These are phyloP conservation scores for Microplitis manilae DNA, from an alignment of 2,888 invertebrate genomes.

Conservation along the genomic window DNA sequence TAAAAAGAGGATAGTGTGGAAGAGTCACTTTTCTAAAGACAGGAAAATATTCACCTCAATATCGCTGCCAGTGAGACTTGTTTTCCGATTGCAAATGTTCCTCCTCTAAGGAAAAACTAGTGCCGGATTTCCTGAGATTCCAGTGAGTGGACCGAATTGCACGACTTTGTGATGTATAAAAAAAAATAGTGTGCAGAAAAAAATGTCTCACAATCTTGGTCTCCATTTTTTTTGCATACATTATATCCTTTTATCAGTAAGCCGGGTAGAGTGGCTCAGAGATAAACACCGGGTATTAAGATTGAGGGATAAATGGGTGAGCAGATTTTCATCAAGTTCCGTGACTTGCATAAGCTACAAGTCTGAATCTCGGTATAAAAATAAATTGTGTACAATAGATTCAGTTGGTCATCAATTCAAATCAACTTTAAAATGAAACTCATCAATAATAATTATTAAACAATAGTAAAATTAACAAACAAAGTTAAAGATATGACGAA, in stretches of 20 bases:
- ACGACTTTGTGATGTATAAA: background rate
- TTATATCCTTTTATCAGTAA: no score
- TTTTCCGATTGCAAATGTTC: constrained; percentile 27
- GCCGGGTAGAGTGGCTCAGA: no score
- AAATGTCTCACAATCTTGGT: background rate
- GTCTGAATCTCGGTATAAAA: background rate
- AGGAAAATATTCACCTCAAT: constrained; percentile 17
- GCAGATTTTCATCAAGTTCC: background rate
- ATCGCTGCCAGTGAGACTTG: constrained; percentile 12
- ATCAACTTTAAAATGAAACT: background rate
- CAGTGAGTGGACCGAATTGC: constrained; percentile 12
- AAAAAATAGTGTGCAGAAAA: constrained; percentile 2
- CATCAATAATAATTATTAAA: background rate
- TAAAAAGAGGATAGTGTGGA: constrained; percentile 8
- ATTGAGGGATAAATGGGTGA: background rate
- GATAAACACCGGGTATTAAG: background rate
- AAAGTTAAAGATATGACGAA: no score
- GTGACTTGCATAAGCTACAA: background rate
- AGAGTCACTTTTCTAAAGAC: constrained; percentile 8
- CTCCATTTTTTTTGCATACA: no score
- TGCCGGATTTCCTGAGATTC: constrained; percentile 18
- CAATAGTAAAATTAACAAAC: no score
- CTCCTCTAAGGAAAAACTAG: background rate
- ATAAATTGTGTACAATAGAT: background rate
- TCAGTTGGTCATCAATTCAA: background rate